Percentiles rank a stretch among this genome's conserved stretches.
These are phyloP conservation scores for Byasa hedistus DNA, from an alignment of 2,888 invertebrate genomes.

Conservation along the genomic window DNA sequence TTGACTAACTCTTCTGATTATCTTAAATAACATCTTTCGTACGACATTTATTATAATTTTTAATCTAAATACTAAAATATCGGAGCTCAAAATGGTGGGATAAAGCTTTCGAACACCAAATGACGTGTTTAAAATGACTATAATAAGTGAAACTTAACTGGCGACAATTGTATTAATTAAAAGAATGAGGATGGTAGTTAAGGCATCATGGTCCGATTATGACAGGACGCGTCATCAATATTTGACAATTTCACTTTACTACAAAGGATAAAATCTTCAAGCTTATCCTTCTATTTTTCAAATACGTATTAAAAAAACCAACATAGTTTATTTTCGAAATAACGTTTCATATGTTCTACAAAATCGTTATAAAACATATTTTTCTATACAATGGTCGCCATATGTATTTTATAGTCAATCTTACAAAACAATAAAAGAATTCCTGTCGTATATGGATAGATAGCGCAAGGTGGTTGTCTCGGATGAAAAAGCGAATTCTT, in stretches of 20 bases:
- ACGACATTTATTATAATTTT: neutral
- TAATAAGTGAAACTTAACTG: conserved; percentile 1
- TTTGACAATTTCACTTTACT: neutral
- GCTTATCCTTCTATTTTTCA: too few species aligned
- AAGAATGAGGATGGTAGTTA: conserved; percentile 12
- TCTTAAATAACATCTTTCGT: too few species aligned
- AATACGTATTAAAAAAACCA: neutral
- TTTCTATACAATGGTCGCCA: neutral
- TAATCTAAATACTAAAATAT: too few species aligned
- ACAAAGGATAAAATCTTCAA: neutral
- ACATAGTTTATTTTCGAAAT: neutral
- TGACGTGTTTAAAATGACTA: neutral
- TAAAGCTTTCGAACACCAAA: neutral
- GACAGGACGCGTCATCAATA: conserved; percentile 14
- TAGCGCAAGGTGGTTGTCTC: neutral
- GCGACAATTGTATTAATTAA: neutral
- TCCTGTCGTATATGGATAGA: neutral
- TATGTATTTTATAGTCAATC: conserved; percentile 6
- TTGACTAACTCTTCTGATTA: too few species aligned
- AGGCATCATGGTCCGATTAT: conserved; percentile 3
- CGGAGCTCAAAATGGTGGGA: too few species aligned
- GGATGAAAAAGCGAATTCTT: conserved; percentile 17
- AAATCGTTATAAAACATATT: neutral
- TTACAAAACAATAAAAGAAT: neutral
- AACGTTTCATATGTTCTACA: neutral